Evolutionary conservation across 2,797 vertebrate species (phyloP).

Genomic region (Silurus aristotelis): DNA sequence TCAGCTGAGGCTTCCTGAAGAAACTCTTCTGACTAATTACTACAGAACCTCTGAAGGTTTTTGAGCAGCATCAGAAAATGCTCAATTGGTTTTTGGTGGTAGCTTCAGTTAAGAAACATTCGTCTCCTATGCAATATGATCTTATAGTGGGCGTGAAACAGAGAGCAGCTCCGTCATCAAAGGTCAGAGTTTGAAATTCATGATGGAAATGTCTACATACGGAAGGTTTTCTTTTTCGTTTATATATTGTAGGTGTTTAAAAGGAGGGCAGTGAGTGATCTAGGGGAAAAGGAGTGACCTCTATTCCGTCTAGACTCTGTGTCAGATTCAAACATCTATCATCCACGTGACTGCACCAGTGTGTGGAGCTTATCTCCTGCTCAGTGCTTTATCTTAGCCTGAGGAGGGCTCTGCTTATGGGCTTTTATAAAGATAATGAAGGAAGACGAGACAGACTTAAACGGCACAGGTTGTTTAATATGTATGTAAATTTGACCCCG

Average conservation of each 20-base stretch:
- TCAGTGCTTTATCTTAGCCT: conserved; percentile 25
- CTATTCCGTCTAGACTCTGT: conserved; percentile 48
- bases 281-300: conserved; percentile 41
- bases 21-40: conserved; percentile 54
- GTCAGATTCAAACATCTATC: conserved; percentile 53
- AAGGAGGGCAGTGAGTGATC: conserved; percentile 41
- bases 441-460: not conserved
- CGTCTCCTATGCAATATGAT: conserved; percentile 24
- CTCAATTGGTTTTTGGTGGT: conserved; percentile 36
- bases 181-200: not conserved
- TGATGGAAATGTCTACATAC: not conserved
- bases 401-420: not conserved
- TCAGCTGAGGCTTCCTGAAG: conserved; percentile 48
- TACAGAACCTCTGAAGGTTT: conserved; percentile 49
- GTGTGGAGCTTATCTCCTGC: conserved; percentile 20
- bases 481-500: not conserved
- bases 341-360: conserved; percentile 5
- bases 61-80: conserved; percentile 26
- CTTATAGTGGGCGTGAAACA: not conserved
- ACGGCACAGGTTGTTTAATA: conserved; percentile 42
- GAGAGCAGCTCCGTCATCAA: not conserved
- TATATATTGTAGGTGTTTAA: conserved; percentile 40
- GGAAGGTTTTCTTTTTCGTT: conserved; percentile 39
- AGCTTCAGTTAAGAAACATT: conserved; percentile 36
- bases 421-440: conserved; percentile 43